These are phyloP conservation scores for Tenthredo amoena DNA, from an alignment of 2,888 invertebrate species.

Conservation along the genomic window DNA sequence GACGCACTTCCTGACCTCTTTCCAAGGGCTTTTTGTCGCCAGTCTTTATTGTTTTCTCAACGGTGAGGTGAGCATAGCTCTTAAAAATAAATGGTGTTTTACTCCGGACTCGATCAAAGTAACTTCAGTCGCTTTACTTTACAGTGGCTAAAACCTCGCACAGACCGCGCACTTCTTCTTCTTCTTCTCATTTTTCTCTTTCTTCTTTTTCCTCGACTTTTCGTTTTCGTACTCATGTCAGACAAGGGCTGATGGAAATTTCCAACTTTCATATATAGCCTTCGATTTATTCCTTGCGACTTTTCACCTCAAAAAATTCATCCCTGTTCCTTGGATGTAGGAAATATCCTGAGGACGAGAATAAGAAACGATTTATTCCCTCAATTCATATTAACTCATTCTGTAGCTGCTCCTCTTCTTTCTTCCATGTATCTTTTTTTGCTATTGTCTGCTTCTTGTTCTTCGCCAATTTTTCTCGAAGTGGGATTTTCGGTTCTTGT, in stretches of 20 bases:
- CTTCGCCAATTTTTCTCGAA: too few relatives aligned
- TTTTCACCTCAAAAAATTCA: neutral
- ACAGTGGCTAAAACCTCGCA: neutral
- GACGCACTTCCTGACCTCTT: conserved; percentile 90
- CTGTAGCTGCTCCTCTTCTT: too few relatives aligned
- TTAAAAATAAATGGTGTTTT: neutral
- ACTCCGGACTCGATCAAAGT: neutral
- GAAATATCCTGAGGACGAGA: too few relatives aligned
- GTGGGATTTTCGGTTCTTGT: too few relatives aligned
- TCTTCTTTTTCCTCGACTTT: neutral
- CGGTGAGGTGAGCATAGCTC: conserved; percentile 84
- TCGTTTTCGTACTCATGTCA: neutral
- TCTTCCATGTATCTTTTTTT: too few relatives aligned
- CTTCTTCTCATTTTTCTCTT: neutral
- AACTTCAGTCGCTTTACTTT: neutral
- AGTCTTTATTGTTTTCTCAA: conserved; percentile 91
- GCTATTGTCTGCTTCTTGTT: too few relatives aligned
- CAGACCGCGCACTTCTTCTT: neutral
- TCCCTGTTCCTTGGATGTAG: neutral
- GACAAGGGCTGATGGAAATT: neutral
- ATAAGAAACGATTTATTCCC: too few relatives aligned
- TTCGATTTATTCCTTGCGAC: neutral
- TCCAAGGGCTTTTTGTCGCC: conserved; percentile 91
- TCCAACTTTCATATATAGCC: neutral
- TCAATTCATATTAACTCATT: too few relatives aligned